Base-by-base conservation (phyloP, 37 sponge, comb jelly and placozoan species). In the Beroe ovata region DNA sequence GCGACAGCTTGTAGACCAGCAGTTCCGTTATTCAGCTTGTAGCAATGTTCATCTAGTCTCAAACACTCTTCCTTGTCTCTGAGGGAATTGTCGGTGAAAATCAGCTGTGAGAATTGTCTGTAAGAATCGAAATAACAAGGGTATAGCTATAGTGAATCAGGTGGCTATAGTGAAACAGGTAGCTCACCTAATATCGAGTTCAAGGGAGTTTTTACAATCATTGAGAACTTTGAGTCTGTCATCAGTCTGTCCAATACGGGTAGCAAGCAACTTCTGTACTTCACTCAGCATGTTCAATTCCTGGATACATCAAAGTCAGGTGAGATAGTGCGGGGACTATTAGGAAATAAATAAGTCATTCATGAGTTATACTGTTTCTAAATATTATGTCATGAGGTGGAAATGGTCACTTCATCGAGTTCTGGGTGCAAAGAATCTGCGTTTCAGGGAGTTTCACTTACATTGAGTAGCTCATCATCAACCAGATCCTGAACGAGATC, bases 231-330 rank as follows among this genome's bases (percentile, higher is more conserved):
- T 77, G 28, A 77, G 84, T 42, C 84, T 38, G 54, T 38, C 11
- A 29, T 77, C 84, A 4, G 84, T 28, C 54, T 77, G 36, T 18
- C 22, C 26, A 40, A 77, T 39, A 2, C 84, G 41, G 54, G 41
- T 77, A 4, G 42, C n/a, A 30, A 77, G 42, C 47, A 77, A 35
- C 47, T 42, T 39, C 54, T 77, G 84, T 0, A 77, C 54, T 3
- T 77, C 84, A 36, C 84, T 77, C 84, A 77, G 54, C 84, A 77
- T 39, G 54, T 77, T 77, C 84, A 77, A 25, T 35, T 77, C 84
- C 84, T 77, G 84, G 11, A 47, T 16, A 47, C n/a, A n/a, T n/a
- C n/a, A n/a, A n/a, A n/a, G n/a, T n/a, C n/a, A n/a, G n/a, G n/a
- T n/a, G n/a, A n/a, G n/a, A n/a, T n/a, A n/a, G n/a, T n/a, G n/a